Base-by-base conservation (phyloP, 2,888 invertebrate genomes). In the Anagyrus pseudococci region DNA sequence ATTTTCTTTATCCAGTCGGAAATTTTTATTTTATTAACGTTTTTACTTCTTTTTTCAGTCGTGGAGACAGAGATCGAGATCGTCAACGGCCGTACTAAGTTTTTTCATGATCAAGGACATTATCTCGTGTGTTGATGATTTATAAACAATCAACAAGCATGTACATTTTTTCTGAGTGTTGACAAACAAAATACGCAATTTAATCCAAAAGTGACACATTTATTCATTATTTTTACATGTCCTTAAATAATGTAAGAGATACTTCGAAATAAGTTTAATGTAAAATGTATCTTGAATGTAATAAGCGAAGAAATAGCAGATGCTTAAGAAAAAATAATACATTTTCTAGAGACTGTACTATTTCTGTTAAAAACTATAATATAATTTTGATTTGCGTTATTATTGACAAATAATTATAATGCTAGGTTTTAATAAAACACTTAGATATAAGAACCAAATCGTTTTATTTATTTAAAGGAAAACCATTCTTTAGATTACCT, bases 41-140 rank as follows among this genome's bases (percentile, higher is more conserved):
- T 66, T 58, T 68, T 57, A 19, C 70, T 63, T 50, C 67, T 55
- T 69, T 25, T 77, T 78, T 60, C 68, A 78, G 79, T 23, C 76
- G 82, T 68, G 82, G 79, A 77, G 84, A 77, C 80, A 83, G 85
- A 65, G 80, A 84, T 72, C 80, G 85, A 64, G 84, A 84, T 71
- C 82, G 84, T 52, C 83, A 83, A 70, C 78, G 85, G 74, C 82
- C 85, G 13, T 83, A 83, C 65, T 82, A 80, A 71, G 63, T 29
- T 56, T 19, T 17, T 19, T 33, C 46, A 40, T 58, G 33, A 54
- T 41, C 41, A 43, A 47, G 33, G 37, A n/a, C 17, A 53, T 49
- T 10, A 56, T 57, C 26, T 19, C 26, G 37, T 23, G 25, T 22
- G 46, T 56, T 53, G 47, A 44, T 40, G 48, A 49, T 55, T 8